These are phyloP conservation scores for Heterotilapia buettikoferi DNA, from an alignment of 2,113 vertebrate genomes.

Conservation along the genomic window DNA sequence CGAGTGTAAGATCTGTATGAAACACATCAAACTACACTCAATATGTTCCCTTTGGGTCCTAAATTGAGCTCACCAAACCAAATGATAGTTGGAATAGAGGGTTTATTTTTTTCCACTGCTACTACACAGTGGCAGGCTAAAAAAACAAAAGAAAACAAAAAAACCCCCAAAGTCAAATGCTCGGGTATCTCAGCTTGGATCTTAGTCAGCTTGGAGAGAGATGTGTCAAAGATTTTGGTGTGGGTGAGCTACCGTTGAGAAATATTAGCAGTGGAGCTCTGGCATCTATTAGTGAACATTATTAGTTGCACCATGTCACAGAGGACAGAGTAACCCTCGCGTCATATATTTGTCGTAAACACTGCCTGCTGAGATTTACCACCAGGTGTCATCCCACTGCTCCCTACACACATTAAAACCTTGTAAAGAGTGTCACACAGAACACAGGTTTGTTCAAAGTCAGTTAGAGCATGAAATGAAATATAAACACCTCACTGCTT, in stretches of 20 bases:
- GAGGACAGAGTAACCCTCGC: not conserved
- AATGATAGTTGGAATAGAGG: not conserved
- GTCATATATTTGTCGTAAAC: not conserved
- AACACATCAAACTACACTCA: not conserved
- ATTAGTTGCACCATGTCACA: not conserved
- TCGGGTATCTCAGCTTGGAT: not conserved
- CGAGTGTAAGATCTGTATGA: not conserved
- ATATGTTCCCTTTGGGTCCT: not conserved
- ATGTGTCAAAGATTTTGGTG: not conserved
- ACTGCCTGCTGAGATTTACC: not conserved
- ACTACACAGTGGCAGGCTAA: not conserved
- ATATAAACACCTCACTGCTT: not conserved
- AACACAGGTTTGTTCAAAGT: not conserved
- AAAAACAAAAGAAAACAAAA: not conserved
- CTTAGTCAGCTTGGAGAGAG: not conserved
- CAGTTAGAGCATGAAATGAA: not conserved
- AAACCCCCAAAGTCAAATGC: not conserved
- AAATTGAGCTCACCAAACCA: not conserved
- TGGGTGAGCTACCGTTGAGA: not conserved
- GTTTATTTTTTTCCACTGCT: not conserved
- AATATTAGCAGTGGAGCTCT: not conserved
- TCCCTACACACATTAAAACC: not conserved
- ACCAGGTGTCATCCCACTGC: not conserved
- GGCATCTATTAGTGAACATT: not conserved
- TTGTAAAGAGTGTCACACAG: not conserved